Conservation (phyloP, 2,113 vertebrate genomes). For the Diadophis punctatus region DNA sequence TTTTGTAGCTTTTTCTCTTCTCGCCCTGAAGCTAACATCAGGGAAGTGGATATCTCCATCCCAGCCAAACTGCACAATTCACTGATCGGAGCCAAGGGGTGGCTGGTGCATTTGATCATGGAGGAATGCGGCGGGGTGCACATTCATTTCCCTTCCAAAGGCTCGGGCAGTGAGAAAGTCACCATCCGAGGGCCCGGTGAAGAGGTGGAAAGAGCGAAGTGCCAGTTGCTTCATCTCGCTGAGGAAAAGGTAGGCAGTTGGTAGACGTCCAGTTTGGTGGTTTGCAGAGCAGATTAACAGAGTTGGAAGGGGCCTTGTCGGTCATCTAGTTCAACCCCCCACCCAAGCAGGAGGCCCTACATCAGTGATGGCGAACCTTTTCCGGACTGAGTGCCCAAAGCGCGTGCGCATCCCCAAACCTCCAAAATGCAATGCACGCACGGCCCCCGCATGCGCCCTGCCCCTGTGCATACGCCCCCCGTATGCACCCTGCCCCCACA, state of each 20-base stretch:
- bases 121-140: slow-evolving; percentile 81
- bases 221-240: slow-evolving; percentile 74
- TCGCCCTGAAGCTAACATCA: slow-evolving; percentile 71
- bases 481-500: too few relatives aligned
- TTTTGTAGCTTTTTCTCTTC: background rate
- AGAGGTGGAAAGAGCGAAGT: slow-evolving; percentile 76
- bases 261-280: background rate
- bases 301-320: too few relatives aligned
- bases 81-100: slow-evolving; percentile 79
- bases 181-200: slow-evolving; percentile 71
- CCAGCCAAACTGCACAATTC: slow-evolving; percentile 80
- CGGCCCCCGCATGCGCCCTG: too few relatives aligned
- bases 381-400: too few relatives aligned
- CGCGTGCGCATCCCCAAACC: too few relatives aligned
- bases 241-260: slow-evolving; percentile 73
- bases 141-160: slow-evolving; percentile 77
- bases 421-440: too few relatives aligned
- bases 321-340: too few relatives aligned
- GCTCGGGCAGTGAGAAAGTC: slow-evolving; percentile 73
- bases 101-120: slow-evolving; percentile 79
- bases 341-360: too few relatives aligned
- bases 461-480: too few relatives aligned
- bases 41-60: slow-evolving; percentile 75
- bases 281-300: background rate
- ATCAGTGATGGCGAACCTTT: too few relatives aligned